Percentiles rank a stretch among this genome's conserved stretches.
These are phyloP conservation scores for Mesoligia furuncula DNA, from an alignment of 2,888 invertebrate genomes.

Conservation along the genomic window DNA sequence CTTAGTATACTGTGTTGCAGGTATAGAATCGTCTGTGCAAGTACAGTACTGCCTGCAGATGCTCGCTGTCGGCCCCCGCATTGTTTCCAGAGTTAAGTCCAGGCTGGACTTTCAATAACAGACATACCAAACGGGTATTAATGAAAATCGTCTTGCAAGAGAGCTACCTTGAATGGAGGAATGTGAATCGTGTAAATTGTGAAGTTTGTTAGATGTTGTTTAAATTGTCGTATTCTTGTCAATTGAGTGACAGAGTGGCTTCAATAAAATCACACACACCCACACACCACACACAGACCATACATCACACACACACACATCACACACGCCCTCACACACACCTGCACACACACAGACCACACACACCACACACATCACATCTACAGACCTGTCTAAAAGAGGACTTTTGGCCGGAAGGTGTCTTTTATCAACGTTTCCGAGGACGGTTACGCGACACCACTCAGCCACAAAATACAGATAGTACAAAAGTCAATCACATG, in stretches of 20 bases:
- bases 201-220: neutral
- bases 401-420: too few species aligned
- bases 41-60: conserved; percentile 9
- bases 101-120: conserved; percentile 48
- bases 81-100: conserved; percentile 49
- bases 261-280: too few species aligned
- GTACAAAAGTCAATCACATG: too few species aligned
- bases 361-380: too few species aligned
- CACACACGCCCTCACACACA: too few species aligned
- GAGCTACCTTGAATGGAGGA: conserved; percentile 15
- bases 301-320: too few species aligned
- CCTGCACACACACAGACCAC: too few species aligned
- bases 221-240: neutral
- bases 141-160: conserved; percentile 30
- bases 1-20: neutral
- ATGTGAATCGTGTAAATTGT: conserved; percentile 20
- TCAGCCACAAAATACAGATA: too few species aligned
- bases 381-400: too few species aligned
- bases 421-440: too few species aligned
- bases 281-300: too few species aligned
- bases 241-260: neutral
- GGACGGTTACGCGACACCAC: too few species aligned
- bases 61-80: conserved; percentile 26
- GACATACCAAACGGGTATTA: conserved; percentile 40
- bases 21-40: neutral